Evolutionary conservation across 2,888 invertebrate genomes (phyloP).

Genomic region (Tachystola acroxantha): DNA sequence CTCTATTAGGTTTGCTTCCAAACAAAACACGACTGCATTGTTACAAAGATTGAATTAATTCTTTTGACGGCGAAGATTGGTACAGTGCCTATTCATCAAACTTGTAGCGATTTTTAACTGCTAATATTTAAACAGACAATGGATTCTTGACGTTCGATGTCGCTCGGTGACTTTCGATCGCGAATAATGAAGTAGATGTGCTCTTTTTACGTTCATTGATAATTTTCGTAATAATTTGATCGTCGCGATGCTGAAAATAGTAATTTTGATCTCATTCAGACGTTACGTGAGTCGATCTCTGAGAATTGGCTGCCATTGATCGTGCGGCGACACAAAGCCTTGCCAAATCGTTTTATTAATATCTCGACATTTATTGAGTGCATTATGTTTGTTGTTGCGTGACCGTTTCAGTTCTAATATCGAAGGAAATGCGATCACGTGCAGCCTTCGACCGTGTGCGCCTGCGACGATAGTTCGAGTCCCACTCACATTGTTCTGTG

Average conservation of each 20-base stretch:
- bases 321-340: conserved; percentile 23
- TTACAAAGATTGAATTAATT: conserved; percentile 19
- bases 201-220: conserved; percentile 1
- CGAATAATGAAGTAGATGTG: not conserved
- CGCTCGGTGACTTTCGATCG: not conserved
- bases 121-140: not conserved
- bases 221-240: not conserved
- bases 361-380: conserved; percentile 41
- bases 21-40: conserved; percentile 23
- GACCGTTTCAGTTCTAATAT: conserved; percentile 52
- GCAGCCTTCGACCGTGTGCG: conserved; percentile 53
- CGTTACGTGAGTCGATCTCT: conserved; percentile 20
- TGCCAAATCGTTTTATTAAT: conserved; percentile 46
- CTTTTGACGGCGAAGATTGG: conserved; percentile 11
- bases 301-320: conserved; percentile 5
- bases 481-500: conserved; percentile 70
- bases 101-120: not conserved
- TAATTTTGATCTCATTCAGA: not conserved
- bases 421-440: conserved; percentile 71
- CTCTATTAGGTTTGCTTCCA: conserved; percentile 34
- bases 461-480: conserved; percentile 44
- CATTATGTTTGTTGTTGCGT: conserved; percentile 55
- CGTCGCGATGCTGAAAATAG: not conserved
- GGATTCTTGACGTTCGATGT: not conserved
- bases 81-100: conserved; percentile 9